Conservation (phyloP, 2,888 invertebrate species). For the Poecilus cupreus region DNA sequence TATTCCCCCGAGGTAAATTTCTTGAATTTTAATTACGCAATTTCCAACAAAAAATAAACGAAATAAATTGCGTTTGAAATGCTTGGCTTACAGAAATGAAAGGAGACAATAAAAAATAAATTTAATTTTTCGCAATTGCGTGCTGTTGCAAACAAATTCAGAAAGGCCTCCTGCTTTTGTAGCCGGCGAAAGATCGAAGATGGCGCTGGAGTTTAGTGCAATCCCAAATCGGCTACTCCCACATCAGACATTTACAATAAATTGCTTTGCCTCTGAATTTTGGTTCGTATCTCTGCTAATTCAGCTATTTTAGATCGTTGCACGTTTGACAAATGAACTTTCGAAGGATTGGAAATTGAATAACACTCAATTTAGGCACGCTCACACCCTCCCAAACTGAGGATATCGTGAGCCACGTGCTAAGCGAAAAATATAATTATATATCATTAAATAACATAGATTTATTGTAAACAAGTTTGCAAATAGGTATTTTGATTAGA, state of each 20-base stretch:
- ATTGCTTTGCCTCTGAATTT: too few relatives aligned
- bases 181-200: not conserved
- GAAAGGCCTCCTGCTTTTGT: not conserved
- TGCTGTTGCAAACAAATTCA: not conserved
- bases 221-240: not conserved
- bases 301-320: too few relatives aligned
- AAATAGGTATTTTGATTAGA: too few relatives aligned
- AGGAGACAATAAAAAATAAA: constrained; percentile 23
- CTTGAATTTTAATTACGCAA: constrained; percentile 30
- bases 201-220: not conserved
- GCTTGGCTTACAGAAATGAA: constrained; percentile 25
- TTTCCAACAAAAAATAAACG: constrained; percentile 33
- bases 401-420: too few relatives aligned
- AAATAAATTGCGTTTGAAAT: constrained; percentile 32
- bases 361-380: too few relatives aligned
- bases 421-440: too few relatives aligned
- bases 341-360: too few relatives aligned
- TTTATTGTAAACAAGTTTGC: too few relatives aligned
- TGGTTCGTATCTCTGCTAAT: too few relatives aligned
- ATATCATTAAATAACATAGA: too few relatives aligned
- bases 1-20: constrained; percentile 34
- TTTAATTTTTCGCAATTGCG: constrained; percentile 28
- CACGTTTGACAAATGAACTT: too few relatives aligned
- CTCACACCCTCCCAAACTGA: too few relatives aligned
- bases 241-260: not conserved